Conservation (phyloP, 2,113 vertebrate species). For the Ramphastos sulfuratus region DNA sequence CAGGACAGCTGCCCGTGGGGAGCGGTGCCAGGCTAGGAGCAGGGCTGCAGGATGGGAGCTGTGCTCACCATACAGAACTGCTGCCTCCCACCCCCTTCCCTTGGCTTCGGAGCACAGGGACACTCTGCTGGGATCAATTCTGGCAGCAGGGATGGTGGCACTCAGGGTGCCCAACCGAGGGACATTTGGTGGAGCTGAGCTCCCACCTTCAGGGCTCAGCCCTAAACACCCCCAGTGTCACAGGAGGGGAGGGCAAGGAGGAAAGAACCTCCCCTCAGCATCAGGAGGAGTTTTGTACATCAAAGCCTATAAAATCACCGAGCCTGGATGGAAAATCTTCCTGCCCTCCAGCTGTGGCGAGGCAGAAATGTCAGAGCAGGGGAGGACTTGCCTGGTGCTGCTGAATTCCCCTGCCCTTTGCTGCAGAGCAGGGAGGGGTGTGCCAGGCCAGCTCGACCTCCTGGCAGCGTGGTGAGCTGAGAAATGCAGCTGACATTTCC, state of each 20-base stretch:
- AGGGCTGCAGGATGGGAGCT: neutral
- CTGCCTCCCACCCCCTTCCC: neutral
- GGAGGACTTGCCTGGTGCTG: neutral
- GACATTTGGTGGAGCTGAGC: neutral
- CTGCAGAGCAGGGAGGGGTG: neutral
- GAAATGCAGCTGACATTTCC: conserved; percentile 40
- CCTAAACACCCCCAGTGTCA: neutral
- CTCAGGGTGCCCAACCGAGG: neutral
- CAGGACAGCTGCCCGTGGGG: neutral
- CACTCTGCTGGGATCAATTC: neutral
- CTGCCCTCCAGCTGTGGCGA: neutral
- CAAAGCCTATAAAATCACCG: neutral
- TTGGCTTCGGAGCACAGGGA: neutral
- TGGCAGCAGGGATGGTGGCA: fast-evolving
- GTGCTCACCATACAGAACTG: neutral
- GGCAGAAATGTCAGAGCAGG: neutral
- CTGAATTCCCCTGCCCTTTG: neutral
- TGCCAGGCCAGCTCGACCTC: neutral
- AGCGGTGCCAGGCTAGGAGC: too few relatives aligned
- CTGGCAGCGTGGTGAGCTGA: neutral
- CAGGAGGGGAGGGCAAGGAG: fast-evolving
- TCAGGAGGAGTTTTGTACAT: neutral
- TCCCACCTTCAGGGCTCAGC: fast-evolving
- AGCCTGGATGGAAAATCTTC: neutral
- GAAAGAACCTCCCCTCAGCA: neutral